Percentiles rank a stretch among this genome's conserved stretches.
phyloP scores from a whole-genome alignment of 2,113 vertebrate species.

The Aramus guarauna region DNA sequence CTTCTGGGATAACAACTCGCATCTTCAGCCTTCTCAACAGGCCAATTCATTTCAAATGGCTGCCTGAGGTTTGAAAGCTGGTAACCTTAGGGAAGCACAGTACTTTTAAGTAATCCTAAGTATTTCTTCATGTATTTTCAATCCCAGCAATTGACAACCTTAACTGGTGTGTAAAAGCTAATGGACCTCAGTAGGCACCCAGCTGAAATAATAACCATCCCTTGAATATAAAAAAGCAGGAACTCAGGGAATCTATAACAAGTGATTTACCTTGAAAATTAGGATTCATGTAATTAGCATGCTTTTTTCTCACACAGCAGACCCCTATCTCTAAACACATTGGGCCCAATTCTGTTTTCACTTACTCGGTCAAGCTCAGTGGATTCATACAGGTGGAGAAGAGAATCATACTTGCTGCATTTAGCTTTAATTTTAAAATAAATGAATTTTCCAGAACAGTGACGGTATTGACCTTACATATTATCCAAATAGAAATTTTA shows the following conservation, averaged over 20 bases:
- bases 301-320: neutral
- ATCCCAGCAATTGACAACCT: neutral
- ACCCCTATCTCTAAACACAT: neutral
- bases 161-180: constrained; percentile 40
- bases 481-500: constrained; percentile 84
- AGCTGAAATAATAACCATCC: constrained; percentile 31
- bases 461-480: constrained; percentile 84
- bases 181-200: constrained; percentile 28
- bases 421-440: constrained; percentile 79
- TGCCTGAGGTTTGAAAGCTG: neutral
- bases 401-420: constrained; percentile 60
- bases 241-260: neutral
- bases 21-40: neutral
- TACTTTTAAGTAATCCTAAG: neutral
- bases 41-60: neutral
- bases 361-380: neutral
- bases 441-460: constrained; percentile 82
- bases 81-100: neutral
- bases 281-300: constrained; percentile 39
- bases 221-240: neutral
- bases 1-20: neutral
- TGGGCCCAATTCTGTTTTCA: neutral
- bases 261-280: constrained; percentile 9
- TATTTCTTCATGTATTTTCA: constrained; percentile 24
- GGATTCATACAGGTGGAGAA: constrained; percentile 44